Percentiles rank a stretch among this genome's conserved stretches.
Evolutionary conservation across 2,797 vertebrate species (phyloP).

Genomic region (Echeneis naucrates): DNA sequence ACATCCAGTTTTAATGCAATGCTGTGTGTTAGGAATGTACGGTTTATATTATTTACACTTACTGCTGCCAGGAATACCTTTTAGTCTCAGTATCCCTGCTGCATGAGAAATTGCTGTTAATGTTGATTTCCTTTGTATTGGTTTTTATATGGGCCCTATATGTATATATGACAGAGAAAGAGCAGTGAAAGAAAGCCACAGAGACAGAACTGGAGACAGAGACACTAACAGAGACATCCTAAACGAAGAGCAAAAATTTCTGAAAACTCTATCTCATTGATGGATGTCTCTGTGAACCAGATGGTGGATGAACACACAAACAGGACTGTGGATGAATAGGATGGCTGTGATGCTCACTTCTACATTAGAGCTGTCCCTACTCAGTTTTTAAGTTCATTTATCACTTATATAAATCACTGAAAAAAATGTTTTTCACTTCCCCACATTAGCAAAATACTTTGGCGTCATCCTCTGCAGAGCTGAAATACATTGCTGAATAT

Average conservation of each 20-base stretch:
- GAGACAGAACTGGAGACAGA: slow-evolving; percentile 11
- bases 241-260: slow-evolving; percentile 13
- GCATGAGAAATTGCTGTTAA: slow-evolving; percentile 8
- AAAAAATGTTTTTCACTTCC: background rate
- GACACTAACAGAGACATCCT: slow-evolving; percentile 21
- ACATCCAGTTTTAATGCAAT: background rate
- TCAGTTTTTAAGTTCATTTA: slow-evolving; percentile 5
- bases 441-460: background rate
- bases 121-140: slow-evolving; percentile 25
- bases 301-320: slow-evolving; percentile 46
- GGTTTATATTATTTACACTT: slow-evolving; percentile 3
- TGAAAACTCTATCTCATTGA: slow-evolving; percentile 42
- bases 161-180: slow-evolving; percentile 8
- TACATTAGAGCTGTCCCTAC: background rate
- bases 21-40: slow-evolving; percentile 3
- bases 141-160: too few species aligned
- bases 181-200: slow-evolving; percentile 2
- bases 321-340: slow-evolving; percentile 33
- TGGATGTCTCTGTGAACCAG: slow-evolving; percentile 68
- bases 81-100: slow-evolving; percentile 2
- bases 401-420: background rate
- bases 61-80: slow-evolving; percentile 28
- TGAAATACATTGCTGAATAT: background rate
- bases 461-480: background rate
- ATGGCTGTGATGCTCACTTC: slow-evolving; percentile 21